phyloP scores from a whole-genome alignment of 2,888 invertebrate species.

The Amiota communis region DNA sequence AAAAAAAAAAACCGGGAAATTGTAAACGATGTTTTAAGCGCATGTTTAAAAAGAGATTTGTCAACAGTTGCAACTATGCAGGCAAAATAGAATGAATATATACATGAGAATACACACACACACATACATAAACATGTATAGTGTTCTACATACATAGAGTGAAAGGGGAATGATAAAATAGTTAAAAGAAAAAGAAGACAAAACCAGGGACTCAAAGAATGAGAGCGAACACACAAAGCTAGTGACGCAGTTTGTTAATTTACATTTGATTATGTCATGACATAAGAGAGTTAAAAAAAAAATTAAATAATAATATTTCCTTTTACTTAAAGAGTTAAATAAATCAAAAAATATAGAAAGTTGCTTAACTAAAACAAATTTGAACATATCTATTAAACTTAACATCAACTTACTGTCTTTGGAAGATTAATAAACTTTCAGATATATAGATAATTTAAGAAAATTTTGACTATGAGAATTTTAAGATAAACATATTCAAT shows the following conservation, averaged over 20 bases:
- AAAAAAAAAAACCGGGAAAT: conserved; percentile 36
- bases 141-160: neutral
- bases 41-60: conserved; percentile 65
- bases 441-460: too few relatives aligned
- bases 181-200: conserved; percentile 7
- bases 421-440: too few relatives aligned
- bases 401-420: too few relatives aligned
- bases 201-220: neutral
- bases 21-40: conserved; percentile 65
- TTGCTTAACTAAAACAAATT: too few relatives aligned
- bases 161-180: conserved; percentile 22
- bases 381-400: too few relatives aligned
- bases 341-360: too few relatives aligned
- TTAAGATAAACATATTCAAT: too few relatives aligned
- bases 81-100: conserved; percentile 23
- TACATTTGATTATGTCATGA: conserved; percentile 59
- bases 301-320: too few relatives aligned
- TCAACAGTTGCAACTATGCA: conserved; percentile 61
- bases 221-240: conserved; percentile 41
- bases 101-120: conserved; percentile 27
- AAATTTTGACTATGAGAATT: too few relatives aligned
- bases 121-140: too few relatives aligned
- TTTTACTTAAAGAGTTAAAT: too few relatives aligned
- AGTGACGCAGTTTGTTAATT: conserved; percentile 54
- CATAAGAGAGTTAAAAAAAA: conserved; percentile 22